Conservation (phyloP, 2,888 invertebrate genomes). For the Ochropleura plecta region DNA sequence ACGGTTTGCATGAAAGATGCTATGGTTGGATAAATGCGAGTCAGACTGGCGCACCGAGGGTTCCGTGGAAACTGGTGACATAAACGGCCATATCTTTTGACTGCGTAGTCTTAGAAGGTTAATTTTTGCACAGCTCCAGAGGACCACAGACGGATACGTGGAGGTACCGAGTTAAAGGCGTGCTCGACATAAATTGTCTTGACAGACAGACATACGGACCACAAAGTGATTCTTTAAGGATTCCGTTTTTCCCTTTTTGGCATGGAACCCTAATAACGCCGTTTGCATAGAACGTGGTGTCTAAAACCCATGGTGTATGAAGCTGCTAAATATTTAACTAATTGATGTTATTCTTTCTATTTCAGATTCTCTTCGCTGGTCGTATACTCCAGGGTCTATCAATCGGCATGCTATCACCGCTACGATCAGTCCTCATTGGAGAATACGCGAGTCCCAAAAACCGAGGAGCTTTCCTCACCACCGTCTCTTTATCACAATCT, state of each 20-base stretch:
- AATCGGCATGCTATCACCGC: slow-evolving; percentile 85
- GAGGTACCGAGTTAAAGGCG: too few relatives aligned
- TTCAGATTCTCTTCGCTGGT: slow-evolving; percentile 62
- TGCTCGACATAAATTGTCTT: too few relatives aligned
- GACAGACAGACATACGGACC: too few relatives aligned
- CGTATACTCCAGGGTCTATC: slow-evolving; percentile 80
- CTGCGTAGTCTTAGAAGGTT: too few relatives aligned
- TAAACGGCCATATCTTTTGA: too few relatives aligned
- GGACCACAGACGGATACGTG: too few relatives aligned
- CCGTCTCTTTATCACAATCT: slow-evolving; percentile 89
- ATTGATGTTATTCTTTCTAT: slow-evolving; percentile 3
- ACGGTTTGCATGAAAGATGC: background rate
- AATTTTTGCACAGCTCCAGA: too few relatives aligned
- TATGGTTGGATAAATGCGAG: background rate
- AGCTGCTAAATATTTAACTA: background rate
- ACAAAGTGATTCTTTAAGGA: too few relatives aligned
- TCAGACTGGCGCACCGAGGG: too few relatives aligned
- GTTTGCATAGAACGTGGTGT: background rate
- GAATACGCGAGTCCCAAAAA: slow-evolving; percentile 90
- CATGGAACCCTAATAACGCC: too few relatives aligned
- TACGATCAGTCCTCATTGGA: slow-evolving; percentile 87
- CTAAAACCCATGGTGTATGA: background rate
- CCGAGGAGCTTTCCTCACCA: slow-evolving; percentile 91
- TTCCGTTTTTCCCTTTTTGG: too few relatives aligned
- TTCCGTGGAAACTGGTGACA: too few relatives aligned